A percentile compares a stretch with the other conserved stretches of the same genome.
Conservation (phyloP, 2,888 invertebrate species). For the Synergus itoensis region DNA sequence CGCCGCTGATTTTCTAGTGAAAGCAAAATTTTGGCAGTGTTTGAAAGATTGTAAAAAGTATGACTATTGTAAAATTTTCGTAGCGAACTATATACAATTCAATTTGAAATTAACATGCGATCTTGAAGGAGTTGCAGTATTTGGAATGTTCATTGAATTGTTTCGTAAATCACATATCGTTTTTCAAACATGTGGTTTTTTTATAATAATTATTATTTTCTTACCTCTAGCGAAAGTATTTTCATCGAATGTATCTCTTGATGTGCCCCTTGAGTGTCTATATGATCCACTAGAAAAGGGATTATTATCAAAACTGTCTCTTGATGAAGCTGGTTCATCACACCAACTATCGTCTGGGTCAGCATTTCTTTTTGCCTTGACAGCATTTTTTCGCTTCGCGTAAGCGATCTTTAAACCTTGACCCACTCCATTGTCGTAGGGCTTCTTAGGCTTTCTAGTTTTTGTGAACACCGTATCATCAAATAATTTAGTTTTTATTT, state of each 20-base stretch:
- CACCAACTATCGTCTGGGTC: not conserved
- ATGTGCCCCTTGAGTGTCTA: not conserved
- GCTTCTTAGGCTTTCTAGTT: not conserved
- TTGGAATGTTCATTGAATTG: not conserved
- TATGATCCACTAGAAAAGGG: not conserved
- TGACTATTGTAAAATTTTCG: not conserved
- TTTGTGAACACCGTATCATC: conserved; percentile 22
- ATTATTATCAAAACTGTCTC: not conserved
- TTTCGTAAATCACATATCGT: not conserved
- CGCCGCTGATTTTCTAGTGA: not conserved
- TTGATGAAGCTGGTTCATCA: not conserved
- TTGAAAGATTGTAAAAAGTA: not conserved
- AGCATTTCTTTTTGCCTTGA: not conserved
- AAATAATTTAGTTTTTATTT: conserved; percentile 4
- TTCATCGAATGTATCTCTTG: not conserved
- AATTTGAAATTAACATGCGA: not conserved
- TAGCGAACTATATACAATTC: not conserved
- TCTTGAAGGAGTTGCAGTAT: not conserved
- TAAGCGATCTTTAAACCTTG: not conserved
- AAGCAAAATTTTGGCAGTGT: not conserved
- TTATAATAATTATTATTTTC: not conserved
- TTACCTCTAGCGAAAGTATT: not conserved
- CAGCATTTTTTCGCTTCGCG: not conserved
- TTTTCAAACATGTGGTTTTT: not conserved
- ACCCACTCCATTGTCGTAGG: conserved; percentile 16